phyloP scores from a whole-genome alignment of 2,888 invertebrate species.

The Chymomyza caudatula region DNA sequence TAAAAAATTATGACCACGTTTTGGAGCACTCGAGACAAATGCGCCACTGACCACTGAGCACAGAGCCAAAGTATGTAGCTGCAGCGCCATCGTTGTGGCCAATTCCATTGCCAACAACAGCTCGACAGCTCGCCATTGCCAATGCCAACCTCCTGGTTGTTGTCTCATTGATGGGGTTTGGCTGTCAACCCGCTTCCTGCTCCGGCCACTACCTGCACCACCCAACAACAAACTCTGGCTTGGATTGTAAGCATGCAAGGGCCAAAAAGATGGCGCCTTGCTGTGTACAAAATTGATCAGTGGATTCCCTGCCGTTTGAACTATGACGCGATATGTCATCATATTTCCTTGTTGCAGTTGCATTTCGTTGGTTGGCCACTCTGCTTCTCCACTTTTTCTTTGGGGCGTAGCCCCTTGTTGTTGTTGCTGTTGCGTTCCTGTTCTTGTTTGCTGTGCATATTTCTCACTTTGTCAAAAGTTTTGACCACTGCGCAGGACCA shows the following conservation, averaged over 20 bases:
- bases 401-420: neutral
- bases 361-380: constrained; percentile 15
- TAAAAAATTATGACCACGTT: constrained; percentile 69
- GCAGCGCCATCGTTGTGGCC: neutral
- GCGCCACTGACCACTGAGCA: constrained; percentile 51
- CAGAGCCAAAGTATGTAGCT: neutral
- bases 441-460: constrained; percentile 53
- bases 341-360: constrained; percentile 72
- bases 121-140: too few relatives aligned
- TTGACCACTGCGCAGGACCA: constrained; percentile 48
- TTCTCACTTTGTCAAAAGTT: constrained; percentile 61
- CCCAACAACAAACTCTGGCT: neutral
- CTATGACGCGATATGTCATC: constrained; percentile 79
- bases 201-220: neutral
- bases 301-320: constrained; percentile 79
- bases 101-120: too few relatives aligned
- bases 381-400: neutral
- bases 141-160: neutral
- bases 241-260: constrained; percentile 25
- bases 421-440: constrained; percentile 9
- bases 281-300: constrained; percentile 79
- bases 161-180: constrained; percentile 20
- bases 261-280: constrained; percentile 75
- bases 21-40: constrained; percentile 64
- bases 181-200: neutral